Percentiles rank a stretch among this genome's conserved stretches.
These are phyloP conservation scores for Scelioninae gen. 2 DNA, from an alignment of 2,888 invertebrate genomes.

Conservation along the genomic window DNA sequence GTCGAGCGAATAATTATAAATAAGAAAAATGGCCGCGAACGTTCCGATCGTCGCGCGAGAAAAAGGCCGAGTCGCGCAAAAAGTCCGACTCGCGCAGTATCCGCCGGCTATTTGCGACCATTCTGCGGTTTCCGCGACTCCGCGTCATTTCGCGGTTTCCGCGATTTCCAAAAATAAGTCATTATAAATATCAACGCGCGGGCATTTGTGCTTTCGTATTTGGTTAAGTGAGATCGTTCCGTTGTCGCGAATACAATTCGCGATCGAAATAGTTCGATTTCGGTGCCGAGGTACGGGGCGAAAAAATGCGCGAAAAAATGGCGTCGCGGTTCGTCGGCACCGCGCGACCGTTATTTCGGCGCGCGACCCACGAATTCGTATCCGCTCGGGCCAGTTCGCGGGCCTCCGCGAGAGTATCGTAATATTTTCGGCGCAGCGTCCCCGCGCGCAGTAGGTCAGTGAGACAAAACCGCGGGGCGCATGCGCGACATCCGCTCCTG, in stretches of 20 bases:
- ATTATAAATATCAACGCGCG: too few relatives aligned
- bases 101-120: conserved; percentile 35
- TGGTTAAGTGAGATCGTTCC: too few relatives aligned
- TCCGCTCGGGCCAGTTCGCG: background rate
- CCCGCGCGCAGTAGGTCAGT: conserved; percentile 54
- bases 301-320: too few relatives aligned
- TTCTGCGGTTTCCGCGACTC: conserved; percentile 38
- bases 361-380: background rate
- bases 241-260: too few relatives aligned
- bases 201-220: too few relatives aligned
- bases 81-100: conserved; percentile 6
- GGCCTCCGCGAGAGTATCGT: conserved; percentile 24
- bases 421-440: conserved; percentile 45
- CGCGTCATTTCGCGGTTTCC: conserved; percentile 47
- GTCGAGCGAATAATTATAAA: too few relatives aligned
- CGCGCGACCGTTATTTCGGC: conserved; percentile 2
- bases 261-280: too few relatives aligned
- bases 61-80: background rate
- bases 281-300: too few relatives aligned
- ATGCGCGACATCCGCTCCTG: conserved; percentile 42
- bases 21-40: background rate
- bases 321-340: conserved; percentile 25
- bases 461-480: conserved; percentile 40
- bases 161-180: conserved; percentile 53
- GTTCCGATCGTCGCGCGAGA: conserved; percentile 1